These are phyloP conservation scores for Drosophila helvetica DNA, from an alignment of 2,888 invertebrate species.

Conservation along the genomic window DNA sequence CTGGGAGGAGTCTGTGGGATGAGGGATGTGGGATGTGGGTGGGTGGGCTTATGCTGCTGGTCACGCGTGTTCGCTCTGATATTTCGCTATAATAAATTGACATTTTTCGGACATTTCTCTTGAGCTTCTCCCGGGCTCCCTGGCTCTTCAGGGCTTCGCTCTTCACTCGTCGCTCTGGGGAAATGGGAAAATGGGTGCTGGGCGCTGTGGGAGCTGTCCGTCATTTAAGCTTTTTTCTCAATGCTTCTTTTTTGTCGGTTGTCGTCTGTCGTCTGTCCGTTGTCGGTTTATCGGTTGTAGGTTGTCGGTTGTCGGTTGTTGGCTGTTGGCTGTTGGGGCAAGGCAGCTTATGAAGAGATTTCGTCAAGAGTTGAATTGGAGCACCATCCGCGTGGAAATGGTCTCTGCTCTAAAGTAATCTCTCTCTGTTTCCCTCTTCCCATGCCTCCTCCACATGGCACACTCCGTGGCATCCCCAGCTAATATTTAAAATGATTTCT, in stretches of 20 bases:
- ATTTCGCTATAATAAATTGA: constrained; percentile 68
- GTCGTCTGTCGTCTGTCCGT: constrained; percentile 11
- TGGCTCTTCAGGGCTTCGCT: constrained; percentile 5
- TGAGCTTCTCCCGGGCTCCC: constrained; percentile 3
- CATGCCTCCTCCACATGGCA: too few relatives aligned
- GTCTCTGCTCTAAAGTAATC: neutral
- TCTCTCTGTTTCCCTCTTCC: neutral
- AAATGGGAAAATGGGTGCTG: constrained; percentile 6
- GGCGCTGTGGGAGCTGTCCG: constrained; percentile 41
- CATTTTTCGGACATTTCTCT: constrained; percentile 60
- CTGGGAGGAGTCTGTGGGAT: neutral
- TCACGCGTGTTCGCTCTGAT: constrained; percentile 61
- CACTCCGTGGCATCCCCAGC: neutral
- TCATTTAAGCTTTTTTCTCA: constrained; percentile 51
- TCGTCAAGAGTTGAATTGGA: constrained; percentile 20
- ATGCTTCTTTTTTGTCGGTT: constrained; percentile 20
- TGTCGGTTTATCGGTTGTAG: constrained; percentile 22
- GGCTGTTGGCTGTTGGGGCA: constrained; percentile 21
- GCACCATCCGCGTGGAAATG: too few relatives aligned
- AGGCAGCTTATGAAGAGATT: constrained; percentile 27
- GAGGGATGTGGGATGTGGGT: neutral
- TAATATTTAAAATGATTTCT: neutral
- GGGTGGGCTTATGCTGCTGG: constrained; percentile 40
- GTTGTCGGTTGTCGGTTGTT: constrained; percentile 9
- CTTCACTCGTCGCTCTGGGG: constrained; percentile 12